phyloP scores from a whole-genome alignment of 1,140 invertebrate genomes.

The Venustaconcha ellipsiformis region DNA sequence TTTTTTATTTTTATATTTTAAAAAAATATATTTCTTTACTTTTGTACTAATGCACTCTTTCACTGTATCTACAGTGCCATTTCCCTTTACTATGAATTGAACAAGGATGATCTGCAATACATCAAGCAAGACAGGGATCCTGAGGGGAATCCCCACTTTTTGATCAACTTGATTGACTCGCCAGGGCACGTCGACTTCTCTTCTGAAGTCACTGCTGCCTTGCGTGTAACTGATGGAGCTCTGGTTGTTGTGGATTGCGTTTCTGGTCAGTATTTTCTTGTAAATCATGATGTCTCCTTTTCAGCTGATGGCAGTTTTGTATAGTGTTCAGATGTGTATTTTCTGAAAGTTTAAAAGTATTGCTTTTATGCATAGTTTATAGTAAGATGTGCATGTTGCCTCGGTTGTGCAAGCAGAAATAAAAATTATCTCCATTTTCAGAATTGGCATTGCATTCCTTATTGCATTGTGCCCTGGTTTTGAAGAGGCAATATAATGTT shows the following conservation, averaged over 20 bases:
- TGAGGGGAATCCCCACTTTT: constrained; percentile 79
- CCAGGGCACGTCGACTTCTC: constrained; percentile 99
- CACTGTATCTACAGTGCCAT: constrained; percentile 81
- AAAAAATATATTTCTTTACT: not conserved
- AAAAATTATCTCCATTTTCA: too few species aligned
- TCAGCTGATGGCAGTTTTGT: not conserved
- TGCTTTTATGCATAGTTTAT: too few species aligned
- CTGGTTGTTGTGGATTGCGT: constrained; percentile 99
- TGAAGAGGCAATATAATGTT: too few species aligned
- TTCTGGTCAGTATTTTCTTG: constrained; percentile 79
- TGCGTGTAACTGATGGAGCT: constrained; percentile 99
- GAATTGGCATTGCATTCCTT: too few species aligned
- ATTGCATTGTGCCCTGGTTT: too few species aligned
- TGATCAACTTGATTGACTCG: constrained; percentile 99
- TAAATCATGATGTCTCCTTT: not conserved
- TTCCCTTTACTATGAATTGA: constrained; percentile 97
- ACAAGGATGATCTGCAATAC: constrained; percentile 90
- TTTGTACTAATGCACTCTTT: not conserved
- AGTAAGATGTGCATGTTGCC: too few species aligned
- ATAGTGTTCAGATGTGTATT: too few species aligned
- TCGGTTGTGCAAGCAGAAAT: too few species aligned
- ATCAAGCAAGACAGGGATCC: constrained; percentile 86
- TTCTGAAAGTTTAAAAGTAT: too few species aligned
- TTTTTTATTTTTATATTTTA: not conserved
- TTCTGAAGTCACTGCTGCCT: constrained; percentile 97